Evolutionary conservation across 2,888 invertebrate species (phyloP).

Genomic region (Harpalus rufipes): DNA sequence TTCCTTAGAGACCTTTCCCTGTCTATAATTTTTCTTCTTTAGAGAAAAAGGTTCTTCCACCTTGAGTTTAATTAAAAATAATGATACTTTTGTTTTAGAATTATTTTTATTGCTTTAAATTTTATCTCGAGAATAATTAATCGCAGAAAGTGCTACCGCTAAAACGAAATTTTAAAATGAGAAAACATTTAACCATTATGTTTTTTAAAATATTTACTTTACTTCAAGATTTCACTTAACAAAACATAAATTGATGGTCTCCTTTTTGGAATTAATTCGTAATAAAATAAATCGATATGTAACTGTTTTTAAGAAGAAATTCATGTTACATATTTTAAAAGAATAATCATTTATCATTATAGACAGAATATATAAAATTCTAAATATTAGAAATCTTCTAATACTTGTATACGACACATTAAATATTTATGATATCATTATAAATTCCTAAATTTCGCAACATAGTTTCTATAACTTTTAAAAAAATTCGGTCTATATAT

Average conservation of each 20-base stretch:
- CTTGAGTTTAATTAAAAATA: conserved; percentile 62
- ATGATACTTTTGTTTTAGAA: conserved; percentile 65
- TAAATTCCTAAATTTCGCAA: too few species aligned
- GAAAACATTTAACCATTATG: not conserved
- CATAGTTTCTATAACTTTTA: too few species aligned
- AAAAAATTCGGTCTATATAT: too few species aligned
- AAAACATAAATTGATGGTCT: not conserved
- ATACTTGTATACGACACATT: too few species aligned
- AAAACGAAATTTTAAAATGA: not conserved
- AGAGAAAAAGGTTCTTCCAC: conserved; percentile 55
- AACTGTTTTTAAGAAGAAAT: not conserved
- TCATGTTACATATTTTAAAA: not conserved
- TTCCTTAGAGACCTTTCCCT: not conserved
- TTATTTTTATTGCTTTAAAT: conserved; percentile 66
- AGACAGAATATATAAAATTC: not conserved
- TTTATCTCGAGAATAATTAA: conserved; percentile 47
- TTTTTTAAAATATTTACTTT: not conserved
- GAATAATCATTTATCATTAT: not conserved
- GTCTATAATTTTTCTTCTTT: conserved; percentile 59
- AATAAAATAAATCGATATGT: not conserved
- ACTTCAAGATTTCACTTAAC: not conserved
- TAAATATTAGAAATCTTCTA: not conserved
- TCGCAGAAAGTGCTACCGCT: not conserved
- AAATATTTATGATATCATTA: too few species aligned
- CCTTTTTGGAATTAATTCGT: too few species aligned